Percentiles rank a stretch among this genome's conserved stretches.
phyloP scores from a whole-genome alignment of 2,888 invertebrate species.

The Cybosia mesomella region DNA sequence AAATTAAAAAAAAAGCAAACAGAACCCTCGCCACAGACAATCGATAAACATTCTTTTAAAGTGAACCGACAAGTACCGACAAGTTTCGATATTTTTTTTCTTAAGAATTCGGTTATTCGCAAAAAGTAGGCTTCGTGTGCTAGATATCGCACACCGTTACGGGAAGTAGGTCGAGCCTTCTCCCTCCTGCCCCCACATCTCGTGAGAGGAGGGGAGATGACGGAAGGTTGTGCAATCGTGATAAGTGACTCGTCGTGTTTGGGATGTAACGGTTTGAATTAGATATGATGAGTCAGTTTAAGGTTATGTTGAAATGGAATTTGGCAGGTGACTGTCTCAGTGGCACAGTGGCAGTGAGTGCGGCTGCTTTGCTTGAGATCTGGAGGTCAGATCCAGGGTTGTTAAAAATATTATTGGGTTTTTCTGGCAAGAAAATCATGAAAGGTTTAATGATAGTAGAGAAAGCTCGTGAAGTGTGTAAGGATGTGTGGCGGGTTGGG shows the following conservation, averaged over 20 bases:
- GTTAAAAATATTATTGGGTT: not conserved
- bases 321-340: constrained; percentile 1
- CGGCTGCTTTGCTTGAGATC: not conserved
- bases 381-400: not conserved
- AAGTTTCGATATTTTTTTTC: constrained; percentile 21
- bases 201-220: constrained; percentile 29
- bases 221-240: constrained; percentile 62
- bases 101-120: constrained; percentile 46
- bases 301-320: constrained; percentile 12
- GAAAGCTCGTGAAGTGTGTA: too few relatives aligned
- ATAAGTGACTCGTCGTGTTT: constrained; percentile 54
- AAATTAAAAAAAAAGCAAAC: constrained; percentile 11
- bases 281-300: constrained; percentile 31
- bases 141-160: constrained; percentile 52
- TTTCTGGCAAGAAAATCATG: too few relatives aligned
- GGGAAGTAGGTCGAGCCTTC: constrained; percentile 39
- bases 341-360: not conserved
- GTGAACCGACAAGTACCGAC: constrained; percentile 28
- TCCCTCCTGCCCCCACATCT: not conserved
- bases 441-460: too few relatives aligned
- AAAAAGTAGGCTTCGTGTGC: constrained; percentile 45
- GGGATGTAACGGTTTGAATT: constrained; percentile 46
- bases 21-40: constrained; percentile 11
- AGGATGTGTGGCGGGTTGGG: too few relatives aligned
- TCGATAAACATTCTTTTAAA: constrained; percentile 26